These are phyloP conservation scores for Stomatorhinus ivindoensis DNA, from an alignment of 2,113 vertebrate species.

Conservation along the genomic window DNA sequence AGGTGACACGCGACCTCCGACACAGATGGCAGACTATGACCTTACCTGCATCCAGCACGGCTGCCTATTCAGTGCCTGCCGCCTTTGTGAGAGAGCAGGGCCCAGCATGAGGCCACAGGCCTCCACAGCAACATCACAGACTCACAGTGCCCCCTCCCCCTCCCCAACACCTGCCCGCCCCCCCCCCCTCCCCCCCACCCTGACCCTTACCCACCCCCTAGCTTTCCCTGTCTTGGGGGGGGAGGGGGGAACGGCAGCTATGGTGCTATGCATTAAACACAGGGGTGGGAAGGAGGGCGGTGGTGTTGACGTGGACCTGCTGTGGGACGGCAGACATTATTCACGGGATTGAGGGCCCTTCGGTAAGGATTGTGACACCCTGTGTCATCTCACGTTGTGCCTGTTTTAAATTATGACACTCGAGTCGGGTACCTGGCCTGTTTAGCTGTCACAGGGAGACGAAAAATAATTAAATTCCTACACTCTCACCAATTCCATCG, in stretches of 20 bases:
- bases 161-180: conserved; percentile 6
- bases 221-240: neutral
- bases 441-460: neutral
- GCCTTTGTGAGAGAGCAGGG: conserved; percentile 32
- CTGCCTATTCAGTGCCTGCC: conserved; percentile 39
- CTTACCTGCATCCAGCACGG: conserved; percentile 51
- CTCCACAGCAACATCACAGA: conserved; percentile 32
- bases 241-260: neutral
- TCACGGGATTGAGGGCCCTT: neutral
- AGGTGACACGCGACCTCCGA: conserved; percentile 43
- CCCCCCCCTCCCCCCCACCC: too few species aligned
- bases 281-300: too few species aligned
- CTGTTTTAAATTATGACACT: neutral
- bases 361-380: neutral
- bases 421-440: neutral
- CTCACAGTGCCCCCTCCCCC: conserved; percentile 23
- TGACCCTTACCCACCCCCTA: conserved; percentile 9
- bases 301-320: neutral
- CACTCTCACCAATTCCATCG: neutral
- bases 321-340: neutral
- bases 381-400: neutral
- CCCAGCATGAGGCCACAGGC: conserved; percentile 29
- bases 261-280: neutral
- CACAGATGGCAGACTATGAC: conserved; percentile 47
- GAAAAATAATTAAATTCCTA: neutral